Evolutionary conservation across 2,113 vertebrate species (phyloP).

Genomic region (Channa maculata): DNA sequence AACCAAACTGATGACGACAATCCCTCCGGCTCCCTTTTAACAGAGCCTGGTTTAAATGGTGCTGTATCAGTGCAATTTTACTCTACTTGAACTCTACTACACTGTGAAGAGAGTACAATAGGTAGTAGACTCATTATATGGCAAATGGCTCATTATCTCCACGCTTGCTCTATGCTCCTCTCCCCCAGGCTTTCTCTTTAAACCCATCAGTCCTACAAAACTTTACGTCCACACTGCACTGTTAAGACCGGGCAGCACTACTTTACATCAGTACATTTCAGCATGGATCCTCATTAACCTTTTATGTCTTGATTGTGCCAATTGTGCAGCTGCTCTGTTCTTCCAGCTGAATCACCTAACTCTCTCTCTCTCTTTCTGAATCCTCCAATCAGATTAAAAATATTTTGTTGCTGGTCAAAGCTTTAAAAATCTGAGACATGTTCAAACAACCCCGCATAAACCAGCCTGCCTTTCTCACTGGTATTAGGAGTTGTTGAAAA

Average conservation of each 20-base stretch:
- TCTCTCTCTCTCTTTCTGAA: too few relatives aligned
- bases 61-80: not conserved
- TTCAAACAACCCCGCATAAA: too few relatives aligned
- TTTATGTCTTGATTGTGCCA: not conserved
- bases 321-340: not conserved
- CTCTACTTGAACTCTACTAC: constrained; percentile 3
- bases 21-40: not conserved
- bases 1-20: not conserved
- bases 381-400: too few relatives aligned
- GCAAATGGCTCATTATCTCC: not conserved
- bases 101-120: not conserved
- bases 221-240: not conserved
- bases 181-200: not conserved
- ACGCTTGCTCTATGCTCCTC: not conserved
- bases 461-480: constrained; percentile 10
- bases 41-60: not conserved
- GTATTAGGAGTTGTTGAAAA: not conserved
- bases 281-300: not conserved
- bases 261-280: not conserved
- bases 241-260: not conserved
- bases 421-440: too few relatives aligned
- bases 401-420: too few relatives aligned
- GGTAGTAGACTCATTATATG: not conserved
- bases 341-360: not conserved
- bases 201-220: not conserved